phyloP scores from a whole-genome alignment of 1,140 invertebrate species.

The Leptinotarsa defecta region DNA sequence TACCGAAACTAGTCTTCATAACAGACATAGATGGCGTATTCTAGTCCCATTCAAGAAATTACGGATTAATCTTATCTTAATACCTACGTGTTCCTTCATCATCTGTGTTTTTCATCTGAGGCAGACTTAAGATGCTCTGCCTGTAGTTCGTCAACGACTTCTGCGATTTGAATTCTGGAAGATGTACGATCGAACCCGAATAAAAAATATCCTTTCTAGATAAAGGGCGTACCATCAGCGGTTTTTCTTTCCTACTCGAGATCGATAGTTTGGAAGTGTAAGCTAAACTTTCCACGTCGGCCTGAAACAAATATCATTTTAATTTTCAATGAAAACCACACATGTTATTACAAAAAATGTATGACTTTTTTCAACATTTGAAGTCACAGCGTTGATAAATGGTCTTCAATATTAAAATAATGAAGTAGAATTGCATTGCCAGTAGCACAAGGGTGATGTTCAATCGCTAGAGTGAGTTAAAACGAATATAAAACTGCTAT shows the following conservation, averaged over 20 bases:
- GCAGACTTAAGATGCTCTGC: constrained; percentile 63
- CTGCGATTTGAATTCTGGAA: constrained; percentile 91
- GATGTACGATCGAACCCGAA: constrained; percentile 88
- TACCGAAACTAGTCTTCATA: too few species aligned
- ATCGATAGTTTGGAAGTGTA: constrained; percentile 59
- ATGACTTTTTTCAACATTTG: too few species aligned
- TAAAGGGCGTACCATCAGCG: constrained; percentile 84
- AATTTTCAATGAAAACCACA: neutral
- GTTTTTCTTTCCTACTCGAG: constrained; percentile 62
- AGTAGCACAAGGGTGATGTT: too few species aligned
- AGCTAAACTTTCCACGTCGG: constrained; percentile 51
- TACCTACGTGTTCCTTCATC: constrained; percentile 70
- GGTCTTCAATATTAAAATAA: too few species aligned
- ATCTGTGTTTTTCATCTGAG: constrained; percentile 53
- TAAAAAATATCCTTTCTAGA: constrained; percentile 98
- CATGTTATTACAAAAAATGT: too few species aligned
- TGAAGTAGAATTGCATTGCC: too few species aligned
- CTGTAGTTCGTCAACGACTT: constrained; percentile 88
- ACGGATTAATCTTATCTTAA: neutral
- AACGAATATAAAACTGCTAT: too few species aligned
- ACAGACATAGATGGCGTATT: too few species aligned
- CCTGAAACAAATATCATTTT: constrained; percentile 35
- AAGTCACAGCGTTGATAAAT: too few species aligned
- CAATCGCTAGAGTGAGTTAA: too few species aligned
- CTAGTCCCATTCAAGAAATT: too few species aligned